These are phyloP conservation scores for Alces alces DNA, from an alignment of 2,113 vertebrate genomes.

Conservation along the genomic window DNA sequence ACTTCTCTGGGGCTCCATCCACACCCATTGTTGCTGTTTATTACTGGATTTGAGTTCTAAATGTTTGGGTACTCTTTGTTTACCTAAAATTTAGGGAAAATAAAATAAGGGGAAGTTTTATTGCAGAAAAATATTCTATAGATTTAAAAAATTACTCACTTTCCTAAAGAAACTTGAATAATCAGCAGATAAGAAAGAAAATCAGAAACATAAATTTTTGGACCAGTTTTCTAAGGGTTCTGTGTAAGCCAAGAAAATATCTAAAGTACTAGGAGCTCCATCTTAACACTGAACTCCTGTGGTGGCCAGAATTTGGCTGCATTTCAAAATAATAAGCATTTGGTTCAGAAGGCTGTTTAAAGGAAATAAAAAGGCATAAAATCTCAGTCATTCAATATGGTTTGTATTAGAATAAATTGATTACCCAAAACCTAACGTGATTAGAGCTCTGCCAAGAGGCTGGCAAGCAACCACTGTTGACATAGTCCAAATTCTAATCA, in stretches of 20 bases:
- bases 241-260: neutral
- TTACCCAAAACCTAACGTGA: conserved; percentile 21
- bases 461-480: neutral
- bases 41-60: neutral
- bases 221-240: conserved; percentile 10
- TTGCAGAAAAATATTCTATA: neutral
- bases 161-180: neutral
- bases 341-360: conserved; percentile 11
- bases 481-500: neutral
- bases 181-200: neutral
- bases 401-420: conserved; percentile 59
- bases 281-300: neutral
- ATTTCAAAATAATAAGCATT: conserved; percentile 49
- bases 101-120: conserved; percentile 4
- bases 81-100: neutral
- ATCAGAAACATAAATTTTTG: neutral
- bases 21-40: neutral
- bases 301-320: neutral
- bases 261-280: neutral
- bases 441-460: conserved; percentile 24
- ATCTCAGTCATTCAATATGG: conserved; percentile 12
- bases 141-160: neutral
- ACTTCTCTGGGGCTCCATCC: neutral
- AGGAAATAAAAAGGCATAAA: conserved; percentile 57
- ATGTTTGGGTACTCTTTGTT: neutral